A percentile compares a stretch with the other conserved stretches of the same genome.
These are phyloP conservation scores for Hemistola chrysoprasaria DNA, from an alignment of 2,888 invertebrate species.

Conservation along the genomic window DNA sequence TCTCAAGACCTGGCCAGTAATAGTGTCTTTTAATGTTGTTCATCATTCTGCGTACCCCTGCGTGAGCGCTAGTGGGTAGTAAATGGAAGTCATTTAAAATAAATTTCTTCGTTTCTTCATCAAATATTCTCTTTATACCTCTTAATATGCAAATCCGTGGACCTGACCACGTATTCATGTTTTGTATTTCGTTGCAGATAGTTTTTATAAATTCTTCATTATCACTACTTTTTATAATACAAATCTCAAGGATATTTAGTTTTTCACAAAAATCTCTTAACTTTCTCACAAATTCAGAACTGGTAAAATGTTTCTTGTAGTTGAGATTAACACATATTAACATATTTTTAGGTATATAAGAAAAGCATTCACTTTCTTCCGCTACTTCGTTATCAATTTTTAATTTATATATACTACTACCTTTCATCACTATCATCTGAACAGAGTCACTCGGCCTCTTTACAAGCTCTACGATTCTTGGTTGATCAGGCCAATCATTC, in stretches of 20 bases:
- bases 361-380: slow-evolving; percentile 6
- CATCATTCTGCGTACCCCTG: slow-evolving; percentile 22
- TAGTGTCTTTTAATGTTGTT: slow-evolving; percentile 24
- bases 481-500: slow-evolving; percentile 24
- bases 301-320: slow-evolving; percentile 22
- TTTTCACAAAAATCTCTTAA: slow-evolving; percentile 22
- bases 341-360: slow-evolving; percentile 3
- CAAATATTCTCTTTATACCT: slow-evolving; percentile 21
- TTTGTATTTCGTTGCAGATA: slow-evolving; percentile 19
- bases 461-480: slow-evolving; percentile 23
- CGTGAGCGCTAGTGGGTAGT: slow-evolving; percentile 29
- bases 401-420: slow-evolving; percentile 5
- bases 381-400: not conserved
- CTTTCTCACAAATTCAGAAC: slow-evolving; percentile 26
- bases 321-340: slow-evolving; percentile 25
- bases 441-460: slow-evolving; percentile 18
- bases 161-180: slow-evolving; percentile 25
- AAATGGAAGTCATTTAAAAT: slow-evolving; percentile 31
- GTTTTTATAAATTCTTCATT: slow-evolving; percentile 21
- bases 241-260: slow-evolving; percentile 12
- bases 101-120: slow-evolving; percentile 19
- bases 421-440: slow-evolving; percentile 18
- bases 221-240: slow-evolving; percentile 15
- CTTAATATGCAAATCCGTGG: slow-evolving; percentile 27
- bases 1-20: slow-evolving; percentile 15